Evolutionary conservation across 2,113 vertebrate genomes (phyloP).

Genomic region (Prionailurus viverrinus): DNA sequence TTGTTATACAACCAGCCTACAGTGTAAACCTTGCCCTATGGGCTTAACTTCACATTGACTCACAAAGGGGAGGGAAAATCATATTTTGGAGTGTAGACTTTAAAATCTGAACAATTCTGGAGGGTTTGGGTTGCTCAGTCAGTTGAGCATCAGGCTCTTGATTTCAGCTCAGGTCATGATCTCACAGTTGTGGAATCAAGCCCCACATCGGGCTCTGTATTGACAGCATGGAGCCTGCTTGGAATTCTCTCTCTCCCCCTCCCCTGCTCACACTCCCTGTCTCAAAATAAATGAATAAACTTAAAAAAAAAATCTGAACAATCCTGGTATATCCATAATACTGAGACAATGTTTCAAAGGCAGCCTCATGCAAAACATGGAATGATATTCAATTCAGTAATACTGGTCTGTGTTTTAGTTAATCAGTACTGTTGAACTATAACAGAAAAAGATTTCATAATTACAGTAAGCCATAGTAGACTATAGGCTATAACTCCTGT

Average conservation of each 20-base stretch:
- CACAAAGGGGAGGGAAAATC: not conserved
- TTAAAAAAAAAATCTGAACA: not conserved
- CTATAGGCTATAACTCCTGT: not conserved
- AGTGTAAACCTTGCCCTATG: not conserved
- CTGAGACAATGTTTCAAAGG: not conserved
- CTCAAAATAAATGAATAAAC: no score
- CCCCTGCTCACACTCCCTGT: no score
- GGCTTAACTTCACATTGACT: not conserved
- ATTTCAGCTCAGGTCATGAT: no score
- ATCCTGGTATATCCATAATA: not conserved
- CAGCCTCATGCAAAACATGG: not conserved
- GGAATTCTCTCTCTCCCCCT: no score
- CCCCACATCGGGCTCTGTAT: no score
- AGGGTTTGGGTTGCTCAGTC: no score
- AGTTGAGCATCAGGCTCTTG: no score
- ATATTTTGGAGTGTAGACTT: conserved; percentile 5
- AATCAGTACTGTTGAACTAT: not conserved
- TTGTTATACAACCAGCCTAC: conserved; percentile 25
- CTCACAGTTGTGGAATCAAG: no score
- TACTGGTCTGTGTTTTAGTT: not conserved
- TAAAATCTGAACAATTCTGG: conserved; percentile 22
- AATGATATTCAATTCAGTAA: not conserved
- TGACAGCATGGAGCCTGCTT: no score
- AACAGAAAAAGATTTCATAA: not conserved
- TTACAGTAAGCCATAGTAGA: not conserved